Percentiles rank a stretch among this genome's conserved stretches.
Evolutionary conservation across 2,797 vertebrate species (phyloP).

Genomic region (Onychomys leucogaster): DNA sequence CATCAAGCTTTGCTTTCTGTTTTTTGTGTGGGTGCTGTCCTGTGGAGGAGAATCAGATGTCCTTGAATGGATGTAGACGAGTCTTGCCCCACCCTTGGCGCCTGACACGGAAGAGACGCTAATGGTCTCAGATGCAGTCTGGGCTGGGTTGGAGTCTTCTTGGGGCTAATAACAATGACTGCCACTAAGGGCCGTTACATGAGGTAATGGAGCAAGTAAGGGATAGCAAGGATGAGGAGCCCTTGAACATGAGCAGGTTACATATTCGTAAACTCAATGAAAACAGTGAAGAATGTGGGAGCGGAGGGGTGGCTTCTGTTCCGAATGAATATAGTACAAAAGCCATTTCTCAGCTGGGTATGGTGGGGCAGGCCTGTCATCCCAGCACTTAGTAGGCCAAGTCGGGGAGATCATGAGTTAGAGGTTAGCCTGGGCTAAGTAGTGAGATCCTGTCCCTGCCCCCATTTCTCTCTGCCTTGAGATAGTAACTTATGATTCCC

Average conservation of each 20-base stretch:
- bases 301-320: accelerated
- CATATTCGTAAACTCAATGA: neutral
- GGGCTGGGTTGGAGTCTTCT: neutral
- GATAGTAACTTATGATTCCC: neutral
- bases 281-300: neutral
- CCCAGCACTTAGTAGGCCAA: neutral
- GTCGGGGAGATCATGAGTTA: neutral
- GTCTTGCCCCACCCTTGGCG: neutral
- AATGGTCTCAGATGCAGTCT: neutral
- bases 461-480: neutral
- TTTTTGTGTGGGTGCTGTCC: conserved; percentile 29
- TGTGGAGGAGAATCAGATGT: neutral
- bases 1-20: neutral
- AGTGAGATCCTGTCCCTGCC: neutral
- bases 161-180: neutral
- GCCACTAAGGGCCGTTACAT: neutral
- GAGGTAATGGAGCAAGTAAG: accelerated
- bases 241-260: neutral
- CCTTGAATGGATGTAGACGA: neutral
- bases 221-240: neutral
- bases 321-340: neutral
- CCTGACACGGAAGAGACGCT: neutral
- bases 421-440: neutral
- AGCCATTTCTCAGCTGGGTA: neutral
- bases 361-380: neutral